Base-by-base conservation (phyloP, 2,113 vertebrate genomes). In the Microcebus murinus region DNA sequence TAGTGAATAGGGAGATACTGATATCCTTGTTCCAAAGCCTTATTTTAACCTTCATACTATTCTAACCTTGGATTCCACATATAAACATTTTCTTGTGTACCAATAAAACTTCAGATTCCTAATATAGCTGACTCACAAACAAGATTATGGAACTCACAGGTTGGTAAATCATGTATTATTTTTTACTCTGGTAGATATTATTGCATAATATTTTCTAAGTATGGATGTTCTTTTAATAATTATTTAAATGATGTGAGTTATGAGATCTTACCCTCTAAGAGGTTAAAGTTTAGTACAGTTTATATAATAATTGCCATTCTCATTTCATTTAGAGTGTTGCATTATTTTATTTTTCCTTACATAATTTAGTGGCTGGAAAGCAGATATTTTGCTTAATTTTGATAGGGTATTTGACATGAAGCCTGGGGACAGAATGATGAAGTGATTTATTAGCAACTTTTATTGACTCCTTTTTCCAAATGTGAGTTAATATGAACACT, bases 401-500 rank as follows among this genome's bases (percentile, higher is more conserved):
- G 18, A 52, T 74, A 91, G 91, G 93, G 91, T 81, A 70, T 65
- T 50, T 97, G 77, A 82, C 45, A 93, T 74, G 70, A 93, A 91
- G 31, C 45, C 76, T 88, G 21, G 29, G 59, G 39, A 91, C 63
- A 96, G 31, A 96, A 96, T 96, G 59, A 90, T 12, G 0, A 80
- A 91, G 31, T 94, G 92, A 93, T 96, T 97, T 94, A 88, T 90
- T 95, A 91, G 61, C 92, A 91, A 63, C 92, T 84, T 84, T 92
- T 83, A 83, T 97, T 98, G 97, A 86, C 89, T 98, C 87, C 83
- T 5, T 97, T 98, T 97, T 55, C 82, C 90, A 8, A 27, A 39
- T 91, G 80, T 92, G 84, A 80, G 57, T 97, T 98, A 42, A 91
- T 98, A 97, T 97, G 89, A 97, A 92, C 29, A 21, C 93, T 87